phyloP scores from a whole-genome alignment of 2,797 vertebrate genomes.

The Clarias platycephalus region DNA sequence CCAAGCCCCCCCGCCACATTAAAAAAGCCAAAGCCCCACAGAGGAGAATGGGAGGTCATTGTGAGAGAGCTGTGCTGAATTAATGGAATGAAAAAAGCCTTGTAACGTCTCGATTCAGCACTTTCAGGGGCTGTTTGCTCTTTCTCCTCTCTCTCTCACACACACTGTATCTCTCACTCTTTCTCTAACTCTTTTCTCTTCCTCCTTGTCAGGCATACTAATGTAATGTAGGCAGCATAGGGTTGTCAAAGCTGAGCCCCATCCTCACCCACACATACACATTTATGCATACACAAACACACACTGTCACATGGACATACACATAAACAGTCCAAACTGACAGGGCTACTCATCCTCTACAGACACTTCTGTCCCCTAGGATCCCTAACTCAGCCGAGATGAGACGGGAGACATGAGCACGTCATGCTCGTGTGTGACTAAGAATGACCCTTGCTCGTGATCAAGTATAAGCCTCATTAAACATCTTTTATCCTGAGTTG shows the following conservation, averaged over 20 bases:
- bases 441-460: background rate
- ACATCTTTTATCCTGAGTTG: background rate
- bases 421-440: background rate
- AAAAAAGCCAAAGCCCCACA: slow-evolving; percentile 44
- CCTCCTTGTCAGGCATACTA: slow-evolving; percentile 72
- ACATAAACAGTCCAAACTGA: slow-evolving; percentile 59
- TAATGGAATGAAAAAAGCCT: slow-evolving; percentile 66
- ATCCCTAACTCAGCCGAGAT: background rate
- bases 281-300: slow-evolving; percentile 28
- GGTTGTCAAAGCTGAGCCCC: slow-evolving; percentile 71
- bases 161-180: slow-evolving; percentile 5
- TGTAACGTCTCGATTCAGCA: slow-evolving; percentile 70
- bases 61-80: slow-evolving; percentile 64
- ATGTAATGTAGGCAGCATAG: slow-evolving; percentile 69
- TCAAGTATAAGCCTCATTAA: slow-evolving; percentile 20
- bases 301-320: slow-evolving; percentile 35
- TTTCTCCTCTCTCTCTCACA: slow-evolving; percentile 29
- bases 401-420: slow-evolving; percentile 1
- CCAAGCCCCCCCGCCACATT: background rate
- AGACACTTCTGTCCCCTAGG: slow-evolving; percentile 8
- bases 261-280: slow-evolving; percentile 19
- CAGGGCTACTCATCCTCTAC: slow-evolving; percentile 59
- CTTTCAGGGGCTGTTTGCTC: slow-evolving; percentile 57
- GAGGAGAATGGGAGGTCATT: slow-evolving; percentile 66
- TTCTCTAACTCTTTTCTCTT: slow-evolving; percentile 16